Base-by-base conservation (phyloP, 2,888 invertebrate species). In the Drosophila buzzatii region DNA sequence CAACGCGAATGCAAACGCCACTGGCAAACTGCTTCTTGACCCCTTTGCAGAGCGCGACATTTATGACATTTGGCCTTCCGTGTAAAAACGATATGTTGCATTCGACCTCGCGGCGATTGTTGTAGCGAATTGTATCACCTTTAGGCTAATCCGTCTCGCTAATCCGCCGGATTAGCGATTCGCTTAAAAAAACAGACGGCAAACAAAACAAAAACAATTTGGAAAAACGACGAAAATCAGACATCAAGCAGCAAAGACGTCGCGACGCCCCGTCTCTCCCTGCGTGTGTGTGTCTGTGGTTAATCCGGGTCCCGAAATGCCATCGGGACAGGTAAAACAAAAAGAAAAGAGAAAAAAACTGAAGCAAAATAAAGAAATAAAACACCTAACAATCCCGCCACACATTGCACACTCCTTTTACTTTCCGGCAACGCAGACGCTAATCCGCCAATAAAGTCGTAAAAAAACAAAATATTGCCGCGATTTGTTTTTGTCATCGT, bases 141-240 rank as follows among this genome's bases (percentile, higher is more conserved):
- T 80, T 85, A 73, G 76, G 87, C 78, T 86, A 85, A 85, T 85
- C 87, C 85, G 76, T 70, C 71, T 51, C 72, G 74, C 87, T 85
- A 86, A 85, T 85, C 85, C 87, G 62, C 64, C 73, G 84, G 87
- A 80, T 85, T 85, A 85, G 80, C 78, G 85, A 76, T 85, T 82
- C 87, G 64, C 65, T 62, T 86, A 85, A 85, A 85, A 82, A 85
- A 86, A 64, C 55, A 57, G 72, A 70, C 66, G 37, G 70, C 66
- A 68, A 69, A 82, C 81, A 82, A 84, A 79, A 60, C 65, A 73
- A 55, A 58, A 76, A 67, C 71, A 71, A 68, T 81, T 73, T 79
- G 71, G 83, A 76, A 84, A 85, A 84, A 72, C 81, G 37, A 12
- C 67, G 76, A 74, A 86, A 81, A 81, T 73, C 84, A 77, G 71